A percentile compares a stretch with the other conserved stretches of the same genome.
Conservation (phyloP, 2,888 invertebrate species). For the Drosophila nr. fundita region DNA sequence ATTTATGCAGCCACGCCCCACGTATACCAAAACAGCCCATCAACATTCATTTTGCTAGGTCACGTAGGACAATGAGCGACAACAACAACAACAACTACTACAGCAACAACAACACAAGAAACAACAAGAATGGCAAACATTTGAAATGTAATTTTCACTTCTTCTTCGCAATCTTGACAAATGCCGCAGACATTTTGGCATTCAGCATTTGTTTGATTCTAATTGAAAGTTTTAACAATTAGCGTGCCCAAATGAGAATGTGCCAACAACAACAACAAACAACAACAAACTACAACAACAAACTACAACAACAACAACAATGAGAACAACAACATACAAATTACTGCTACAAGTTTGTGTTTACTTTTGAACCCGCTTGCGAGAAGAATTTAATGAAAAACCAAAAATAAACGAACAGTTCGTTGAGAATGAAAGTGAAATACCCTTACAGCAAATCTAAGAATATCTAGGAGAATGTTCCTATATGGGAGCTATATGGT, state of each 20-base stretch:
- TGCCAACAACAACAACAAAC: conserved; percentile 3
- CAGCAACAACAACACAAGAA: conserved; percentile 24
- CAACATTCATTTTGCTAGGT: conserved; percentile 62
- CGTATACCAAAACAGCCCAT: conserved; percentile 12
- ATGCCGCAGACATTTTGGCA: conserved; percentile 46
- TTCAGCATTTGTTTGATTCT: conserved; percentile 32
- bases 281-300: too few species aligned
- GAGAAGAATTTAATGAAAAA: conserved; percentile 35
- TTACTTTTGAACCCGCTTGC: conserved; percentile 20
- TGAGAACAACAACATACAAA: conserved; percentile 23
- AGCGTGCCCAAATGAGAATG: conserved; percentile 34
- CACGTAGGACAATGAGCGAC: conserved; percentile 61
- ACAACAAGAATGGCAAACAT: conserved; percentile 41
- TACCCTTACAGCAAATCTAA: not conserved
- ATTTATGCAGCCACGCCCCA: conserved; percentile 33
- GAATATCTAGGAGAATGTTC: not conserved
- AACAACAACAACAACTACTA: conserved; percentile 11
- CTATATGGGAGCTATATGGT: not conserved
- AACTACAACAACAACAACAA: conserved; percentile 4
- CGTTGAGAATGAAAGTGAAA: not conserved
- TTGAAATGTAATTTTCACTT: conserved; percentile 65
- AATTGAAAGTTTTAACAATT: conserved; percentile 74
- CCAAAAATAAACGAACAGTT: not conserved
- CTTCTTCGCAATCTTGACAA: conserved; percentile 35
- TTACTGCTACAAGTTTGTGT: conserved; percentile 40